Evolutionary conservation across 2,888 invertebrate genomes (phyloP).

Genomic region (Orthosia gracilis): DNA sequence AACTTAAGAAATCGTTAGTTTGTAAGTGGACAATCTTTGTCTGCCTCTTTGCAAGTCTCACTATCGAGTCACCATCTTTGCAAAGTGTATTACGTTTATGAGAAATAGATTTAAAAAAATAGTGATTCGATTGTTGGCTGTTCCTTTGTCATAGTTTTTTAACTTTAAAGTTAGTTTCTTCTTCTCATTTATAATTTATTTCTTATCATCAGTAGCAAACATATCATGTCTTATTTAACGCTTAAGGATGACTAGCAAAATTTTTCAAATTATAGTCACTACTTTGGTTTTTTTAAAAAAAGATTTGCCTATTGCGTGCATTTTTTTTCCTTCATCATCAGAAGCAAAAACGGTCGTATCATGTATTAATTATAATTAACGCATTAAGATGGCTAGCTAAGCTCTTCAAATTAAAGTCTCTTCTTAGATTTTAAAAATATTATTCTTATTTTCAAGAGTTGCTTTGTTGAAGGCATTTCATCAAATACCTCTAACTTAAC

Average conservation of each 20-base stretch:
- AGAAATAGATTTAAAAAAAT: background rate
- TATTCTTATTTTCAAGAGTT: background rate
- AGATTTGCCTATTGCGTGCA: no score
- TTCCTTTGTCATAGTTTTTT: background rate
- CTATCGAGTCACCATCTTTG: background rate
- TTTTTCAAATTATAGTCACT: background rate
- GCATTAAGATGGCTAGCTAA: background rate
- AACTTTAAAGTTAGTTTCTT: background rate
- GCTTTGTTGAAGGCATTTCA: slow-evolving; percentile 12
- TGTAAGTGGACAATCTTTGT: slow-evolving; percentile 1
- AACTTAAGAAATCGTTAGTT: slow-evolving; percentile 6
- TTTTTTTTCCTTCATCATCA: background rate
- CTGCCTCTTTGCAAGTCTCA: background rate
- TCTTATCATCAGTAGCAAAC: background rate
- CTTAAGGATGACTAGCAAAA: background rate
- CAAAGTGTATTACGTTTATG: background rate
- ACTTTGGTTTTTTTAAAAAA: no score
- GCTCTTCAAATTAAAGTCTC: background rate
- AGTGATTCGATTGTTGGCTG: background rate
- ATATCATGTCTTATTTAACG: background rate
- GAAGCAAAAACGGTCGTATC: background rate
- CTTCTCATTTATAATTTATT: background rate
- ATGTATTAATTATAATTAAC: background rate
- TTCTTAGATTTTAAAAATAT: background rate
- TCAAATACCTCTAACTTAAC: slow-evolving; percentile 26